A percentile compares a stretch with the other conserved stretches of the same genome.
phyloP scores from a whole-genome alignment of 2,888 invertebrate species.

The Mellilla xanthometata region DNA sequence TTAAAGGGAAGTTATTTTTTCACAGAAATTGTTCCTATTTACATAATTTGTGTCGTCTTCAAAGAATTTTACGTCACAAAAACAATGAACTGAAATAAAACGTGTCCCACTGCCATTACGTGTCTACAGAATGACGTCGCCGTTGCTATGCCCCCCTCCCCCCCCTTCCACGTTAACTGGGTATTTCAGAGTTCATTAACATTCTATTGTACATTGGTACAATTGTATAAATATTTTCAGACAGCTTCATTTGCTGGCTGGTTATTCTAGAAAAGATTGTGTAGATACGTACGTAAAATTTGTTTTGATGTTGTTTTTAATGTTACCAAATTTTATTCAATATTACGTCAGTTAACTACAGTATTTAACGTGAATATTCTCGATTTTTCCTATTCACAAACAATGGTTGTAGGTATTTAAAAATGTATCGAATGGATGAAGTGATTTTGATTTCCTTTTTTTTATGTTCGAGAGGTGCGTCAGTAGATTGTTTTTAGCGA shows the following conservation, averaged over 20 bases:
- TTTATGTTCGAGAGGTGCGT: no score
- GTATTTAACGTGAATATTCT: no score
- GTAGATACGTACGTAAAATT: background rate
- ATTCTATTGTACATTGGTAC: constrained; percentile 4
- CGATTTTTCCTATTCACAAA: no score
- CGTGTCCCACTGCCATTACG: constrained; percentile 24
- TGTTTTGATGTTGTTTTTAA: no score
- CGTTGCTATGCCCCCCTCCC: constrained; percentile 26
- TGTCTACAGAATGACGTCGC: constrained; percentile 30
- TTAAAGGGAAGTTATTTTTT: no score
- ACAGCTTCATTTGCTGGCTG: background rate
- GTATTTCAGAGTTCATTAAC: constrained; percentile 19
- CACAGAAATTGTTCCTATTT: background rate
- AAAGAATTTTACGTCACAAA: constrained; percentile 28
- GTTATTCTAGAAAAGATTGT: constrained; percentile 5
- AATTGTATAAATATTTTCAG: constrained; percentile 18
- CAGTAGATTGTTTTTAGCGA: no score
- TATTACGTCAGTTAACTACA: no score
- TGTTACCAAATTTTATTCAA: no score
- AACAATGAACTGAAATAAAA: constrained; percentile 29
- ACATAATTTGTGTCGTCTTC: constrained; percentile 4
- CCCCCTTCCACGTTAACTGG: background rate
- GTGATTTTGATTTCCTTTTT: no score
- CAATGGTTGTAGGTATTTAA: no score
- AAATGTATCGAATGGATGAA: no score